Percentiles rank a stretch among this genome's conserved stretches.
Conservation (phyloP, 2,797 vertebrate species). For the Notolepis coatsorum region DNA sequence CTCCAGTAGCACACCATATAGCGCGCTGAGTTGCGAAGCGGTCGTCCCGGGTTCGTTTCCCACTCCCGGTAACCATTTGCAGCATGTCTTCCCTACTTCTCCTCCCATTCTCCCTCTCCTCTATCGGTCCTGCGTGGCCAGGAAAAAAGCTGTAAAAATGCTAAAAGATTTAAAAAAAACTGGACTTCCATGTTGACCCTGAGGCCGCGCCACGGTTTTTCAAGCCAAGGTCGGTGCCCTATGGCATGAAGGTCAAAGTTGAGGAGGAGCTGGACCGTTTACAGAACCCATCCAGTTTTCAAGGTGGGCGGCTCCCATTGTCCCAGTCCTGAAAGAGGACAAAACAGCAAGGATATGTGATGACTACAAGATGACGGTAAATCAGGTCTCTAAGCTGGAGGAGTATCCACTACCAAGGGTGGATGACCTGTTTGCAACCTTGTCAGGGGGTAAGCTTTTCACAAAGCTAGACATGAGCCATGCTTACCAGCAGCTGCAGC, state of each 20-base stretch:
- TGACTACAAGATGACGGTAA: slow-evolving; percentile 15
- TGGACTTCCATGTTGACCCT: background rate
- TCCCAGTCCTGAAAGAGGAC: slow-evolving; percentile 9
- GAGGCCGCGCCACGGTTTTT: background rate
- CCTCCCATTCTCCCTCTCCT: no score
- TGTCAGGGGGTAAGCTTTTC: slow-evolving; percentile 20
- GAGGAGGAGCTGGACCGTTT: background rate
- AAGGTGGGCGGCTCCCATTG: slow-evolving; percentile 19
- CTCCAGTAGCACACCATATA: background rate
- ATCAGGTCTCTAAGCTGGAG: slow-evolving; percentile 12
- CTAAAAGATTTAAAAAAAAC: background rate
- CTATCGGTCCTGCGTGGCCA: no score
- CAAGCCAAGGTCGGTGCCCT: background rate
- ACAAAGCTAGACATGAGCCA: slow-evolving; percentile 40
- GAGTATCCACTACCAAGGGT: slow-evolving; percentile 13
- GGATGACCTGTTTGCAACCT: slow-evolving; percentile 29
- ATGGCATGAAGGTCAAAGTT: background rate
- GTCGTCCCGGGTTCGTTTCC: no score
- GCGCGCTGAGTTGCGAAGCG: no score
- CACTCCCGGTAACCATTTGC: no score
- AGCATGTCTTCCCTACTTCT: no score
- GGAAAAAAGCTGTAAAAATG: background rate
- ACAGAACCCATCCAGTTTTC: slow-evolving; percentile 11
- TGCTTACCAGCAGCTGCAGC: slow-evolving; percentile 3
- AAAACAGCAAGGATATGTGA: background rate